Evolutionary conservation across 1,140 invertebrate genomes (phyloP).

Genomic region (Triops longicaudatus): DNA sequence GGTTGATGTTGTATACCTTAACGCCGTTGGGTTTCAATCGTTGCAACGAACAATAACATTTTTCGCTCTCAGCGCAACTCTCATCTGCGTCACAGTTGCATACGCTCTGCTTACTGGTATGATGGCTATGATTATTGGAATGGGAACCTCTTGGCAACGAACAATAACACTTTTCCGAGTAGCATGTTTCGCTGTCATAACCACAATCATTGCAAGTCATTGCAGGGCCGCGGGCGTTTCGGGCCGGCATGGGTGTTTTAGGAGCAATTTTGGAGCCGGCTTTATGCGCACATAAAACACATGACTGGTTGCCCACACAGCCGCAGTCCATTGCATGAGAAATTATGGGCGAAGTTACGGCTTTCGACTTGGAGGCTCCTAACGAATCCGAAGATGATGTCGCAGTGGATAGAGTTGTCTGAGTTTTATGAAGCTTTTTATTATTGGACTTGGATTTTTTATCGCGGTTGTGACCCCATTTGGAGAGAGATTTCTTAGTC

Average conservation of each 20-base stretch:
- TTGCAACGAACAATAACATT: conserved; percentile 64
- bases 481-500: conserved; percentile 34
- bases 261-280: conserved; percentile 22
- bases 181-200: conserved; percentile 67
- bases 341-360: not conserved
- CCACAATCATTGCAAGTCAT: conserved; percentile 68
- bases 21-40: conserved; percentile 37
- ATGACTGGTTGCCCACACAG: not conserved
- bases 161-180: conserved; percentile 67
- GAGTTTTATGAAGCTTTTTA: not conserved
- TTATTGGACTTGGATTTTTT: conserved; percentile 20
- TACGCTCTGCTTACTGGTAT: not conserved
- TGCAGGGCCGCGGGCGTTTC: conserved; percentile 17
- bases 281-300: conserved; percentile 3
- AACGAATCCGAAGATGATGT: not conserved
- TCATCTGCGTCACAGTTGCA: conserved; percentile 61
- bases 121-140: conserved; percentile 42
- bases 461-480: conserved; percentile 29
- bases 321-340: not conserved
- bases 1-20: conserved; percentile 38
- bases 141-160: conserved; percentile 40
- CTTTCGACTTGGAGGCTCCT: not conserved
- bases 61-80: conserved; percentile 75
- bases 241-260: conserved; percentile 33
- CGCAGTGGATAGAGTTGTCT: not conserved